Evolutionary conservation across 2,113 vertebrate genomes (phyloP).

Genomic region (Oenanthe melanoleuca): DNA sequence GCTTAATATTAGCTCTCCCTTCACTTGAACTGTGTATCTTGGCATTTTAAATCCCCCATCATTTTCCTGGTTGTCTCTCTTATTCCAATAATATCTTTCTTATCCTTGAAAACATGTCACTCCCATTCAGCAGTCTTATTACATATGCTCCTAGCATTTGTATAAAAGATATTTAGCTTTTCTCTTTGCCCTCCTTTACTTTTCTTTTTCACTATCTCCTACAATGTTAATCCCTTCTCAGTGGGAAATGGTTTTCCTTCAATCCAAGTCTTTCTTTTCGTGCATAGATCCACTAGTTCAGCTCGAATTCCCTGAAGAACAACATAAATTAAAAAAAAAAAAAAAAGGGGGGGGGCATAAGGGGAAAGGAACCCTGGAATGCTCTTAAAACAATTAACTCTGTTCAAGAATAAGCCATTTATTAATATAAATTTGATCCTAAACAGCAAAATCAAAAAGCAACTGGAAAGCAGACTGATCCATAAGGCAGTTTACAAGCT

Average conservation of each 20-base stretch:
- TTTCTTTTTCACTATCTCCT: conserved; percentile 68
- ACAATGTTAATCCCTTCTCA: conserved; percentile 70
- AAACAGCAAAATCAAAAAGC: background rate
- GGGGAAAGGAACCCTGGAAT: background rate
- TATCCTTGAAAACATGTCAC: conserved; percentile 72
- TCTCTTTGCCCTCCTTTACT: conserved; percentile 69
- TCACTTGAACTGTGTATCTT: conserved; percentile 68
- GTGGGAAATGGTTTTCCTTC: conserved; percentile 65
- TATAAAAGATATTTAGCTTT: conserved; percentile 72
- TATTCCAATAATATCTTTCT: conserved; percentile 76
- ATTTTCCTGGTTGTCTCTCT: conserved; percentile 72
- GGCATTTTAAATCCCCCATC: conserved; percentile 72
- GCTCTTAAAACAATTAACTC: conserved; percentile 29
- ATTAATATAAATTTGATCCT: conserved; percentile 20
- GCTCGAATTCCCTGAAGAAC: conserved; percentile 35
- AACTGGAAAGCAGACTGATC: background rate
- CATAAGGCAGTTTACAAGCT: background rate
- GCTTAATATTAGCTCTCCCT: conserved; percentile 60
- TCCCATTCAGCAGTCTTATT: conserved; percentile 70
- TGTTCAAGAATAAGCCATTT: background rate
- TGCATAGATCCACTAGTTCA: conserved; percentile 37
- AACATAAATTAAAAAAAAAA: background rate
- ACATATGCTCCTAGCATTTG: conserved; percentile 69
- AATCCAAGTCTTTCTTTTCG: conserved; percentile 47
- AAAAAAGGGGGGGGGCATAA: accelerated